phyloP scores from a whole-genome alignment of 1,140 invertebrate genomes.

The Drosophila parvula region DNA sequence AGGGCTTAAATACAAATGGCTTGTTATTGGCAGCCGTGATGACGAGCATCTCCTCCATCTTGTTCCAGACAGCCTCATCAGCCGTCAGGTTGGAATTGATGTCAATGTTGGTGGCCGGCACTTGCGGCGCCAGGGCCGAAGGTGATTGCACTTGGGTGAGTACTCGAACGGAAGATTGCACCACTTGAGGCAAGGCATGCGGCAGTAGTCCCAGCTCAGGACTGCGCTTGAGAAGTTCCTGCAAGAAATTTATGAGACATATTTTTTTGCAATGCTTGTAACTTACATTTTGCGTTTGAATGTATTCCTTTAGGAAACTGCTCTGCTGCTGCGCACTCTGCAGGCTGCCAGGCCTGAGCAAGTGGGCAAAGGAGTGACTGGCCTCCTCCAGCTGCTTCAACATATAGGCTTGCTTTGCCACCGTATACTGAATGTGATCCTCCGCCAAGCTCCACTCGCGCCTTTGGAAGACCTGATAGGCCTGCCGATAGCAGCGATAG shows the following conservation, averaged over 20 bases:
- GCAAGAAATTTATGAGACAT: background rate
- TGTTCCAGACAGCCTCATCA: constrained; percentile 86
- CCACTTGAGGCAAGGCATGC: constrained; percentile 75
- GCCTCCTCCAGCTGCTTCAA: constrained; percentile 91
- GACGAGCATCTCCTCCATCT: constrained; percentile 91
- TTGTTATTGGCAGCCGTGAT: constrained; percentile 88
- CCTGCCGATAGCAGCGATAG: constrained; percentile 95
- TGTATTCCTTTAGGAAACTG: constrained; percentile 94
- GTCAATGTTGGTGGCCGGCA: constrained; percentile 89
- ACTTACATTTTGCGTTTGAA: constrained; percentile 88
- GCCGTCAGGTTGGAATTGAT: constrained; percentile 84
- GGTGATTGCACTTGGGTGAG: constrained; percentile 79
- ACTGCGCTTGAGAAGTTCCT: constrained; percentile 75
- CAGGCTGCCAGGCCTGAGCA: constrained; percentile 90
- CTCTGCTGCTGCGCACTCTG: constrained; percentile 92
- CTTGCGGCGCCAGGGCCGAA: constrained; percentile 85
- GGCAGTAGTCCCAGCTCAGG: constrained; percentile 73
- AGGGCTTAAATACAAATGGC: constrained; percentile 91
- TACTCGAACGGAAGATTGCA: constrained; percentile 77
- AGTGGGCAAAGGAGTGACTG: constrained; percentile 90
- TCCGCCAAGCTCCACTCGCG: constrained; percentile 95
- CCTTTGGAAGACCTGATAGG: constrained; percentile 91
- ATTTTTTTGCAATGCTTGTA: background rate
- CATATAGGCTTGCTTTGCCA: constrained; percentile 93
- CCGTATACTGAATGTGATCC: constrained; percentile 97